These are phyloP conservation scores for Aelia acuminata DNA, from an alignment of 2,888 invertebrate species.

Conservation along the genomic window DNA sequence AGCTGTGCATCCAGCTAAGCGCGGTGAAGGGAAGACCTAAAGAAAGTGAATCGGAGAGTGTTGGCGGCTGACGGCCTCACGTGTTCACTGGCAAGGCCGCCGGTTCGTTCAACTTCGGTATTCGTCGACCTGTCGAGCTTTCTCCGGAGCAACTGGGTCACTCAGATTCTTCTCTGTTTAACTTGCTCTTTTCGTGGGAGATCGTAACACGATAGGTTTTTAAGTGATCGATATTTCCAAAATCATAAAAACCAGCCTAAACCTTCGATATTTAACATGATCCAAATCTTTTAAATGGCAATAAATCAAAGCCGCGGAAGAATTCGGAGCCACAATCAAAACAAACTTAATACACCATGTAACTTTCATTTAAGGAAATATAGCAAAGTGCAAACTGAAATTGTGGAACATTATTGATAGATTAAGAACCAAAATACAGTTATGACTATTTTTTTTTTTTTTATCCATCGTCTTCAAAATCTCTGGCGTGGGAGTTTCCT, in stretches of 20 bases:
- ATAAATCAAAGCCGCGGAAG: too few relatives aligned
- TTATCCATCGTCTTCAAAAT: too few relatives aligned
- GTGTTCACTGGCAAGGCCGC: background rate
- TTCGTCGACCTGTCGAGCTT: background rate
- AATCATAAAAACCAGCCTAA: background rate
- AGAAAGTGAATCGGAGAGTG: conserved; percentile 20
- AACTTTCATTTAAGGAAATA: too few relatives aligned
- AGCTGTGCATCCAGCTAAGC: background rate
- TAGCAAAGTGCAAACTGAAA: too few relatives aligned
- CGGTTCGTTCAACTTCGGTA: background rate
- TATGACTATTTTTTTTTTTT: too few relatives aligned
- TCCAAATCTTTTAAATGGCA: background rate
- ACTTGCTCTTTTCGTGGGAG: background rate
- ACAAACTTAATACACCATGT: too few relatives aligned
- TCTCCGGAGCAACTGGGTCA: conserved; percentile 11
- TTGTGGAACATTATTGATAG: too few relatives aligned
- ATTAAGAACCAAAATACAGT: too few relatives aligned
- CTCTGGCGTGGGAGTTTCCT: too few relatives aligned
- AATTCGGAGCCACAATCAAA: too few relatives aligned
- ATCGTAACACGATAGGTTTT: background rate
- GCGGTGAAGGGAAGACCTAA: background rate
- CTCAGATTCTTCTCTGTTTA: background rate
- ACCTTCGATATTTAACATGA: background rate
- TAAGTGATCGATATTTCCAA: background rate
- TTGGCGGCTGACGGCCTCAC: background rate